Percentiles rank a stretch among this genome's conserved stretches.
Conservation (phyloP, 2,888 invertebrate species). For the Hirtodrosophila confusa region DNA sequence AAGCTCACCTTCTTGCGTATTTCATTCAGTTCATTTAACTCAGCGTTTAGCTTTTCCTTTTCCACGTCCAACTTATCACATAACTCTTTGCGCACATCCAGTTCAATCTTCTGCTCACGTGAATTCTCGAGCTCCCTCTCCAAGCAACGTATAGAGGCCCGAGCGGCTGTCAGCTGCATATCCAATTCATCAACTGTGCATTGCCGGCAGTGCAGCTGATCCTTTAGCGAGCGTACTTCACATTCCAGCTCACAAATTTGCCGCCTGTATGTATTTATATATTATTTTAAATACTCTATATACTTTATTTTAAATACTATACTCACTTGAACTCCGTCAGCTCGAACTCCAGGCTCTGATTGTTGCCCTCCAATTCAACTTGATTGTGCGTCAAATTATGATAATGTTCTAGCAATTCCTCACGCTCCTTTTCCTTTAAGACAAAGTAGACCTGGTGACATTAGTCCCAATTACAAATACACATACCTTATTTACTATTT, state of each 20-base stretch:
- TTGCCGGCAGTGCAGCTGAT: constrained; percentile 86
- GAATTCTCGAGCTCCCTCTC: constrained; percentile 88
- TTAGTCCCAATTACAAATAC: constrained; percentile 27
- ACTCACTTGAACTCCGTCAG: constrained; percentile 88
- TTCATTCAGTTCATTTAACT: constrained; percentile 85
- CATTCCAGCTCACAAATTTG: constrained; percentile 86
- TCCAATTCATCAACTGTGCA: constrained; percentile 86
- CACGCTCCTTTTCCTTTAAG: constrained; percentile 90
- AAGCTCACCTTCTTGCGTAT: constrained; percentile 71
- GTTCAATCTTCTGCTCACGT: constrained; percentile 87
- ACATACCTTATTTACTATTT: constrained; percentile 28
- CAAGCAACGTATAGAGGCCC: constrained; percentile 85
- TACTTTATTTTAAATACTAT: no score
- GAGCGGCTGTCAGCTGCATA: constrained; percentile 85
- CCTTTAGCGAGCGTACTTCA: constrained; percentile 87
- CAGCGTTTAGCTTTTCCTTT: constrained; percentile 87
- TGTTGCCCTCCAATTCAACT: constrained; percentile 90
- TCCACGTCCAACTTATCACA: constrained; percentile 88
- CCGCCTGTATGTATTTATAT: constrained; percentile 71
- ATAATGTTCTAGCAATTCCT: constrained; percentile 92
- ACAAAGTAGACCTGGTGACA: constrained; percentile 48
- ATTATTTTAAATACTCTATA: neutral
- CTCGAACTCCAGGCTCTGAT: constrained; percentile 91
- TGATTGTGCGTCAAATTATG: constrained; percentile 91
- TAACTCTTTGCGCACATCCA: constrained; percentile 86